Percentiles rank a stretch among this genome's conserved stretches.
Evolutionary conservation across 2,797 vertebrate genomes (phyloP).

Genomic region (Acomys russatus): DNA sequence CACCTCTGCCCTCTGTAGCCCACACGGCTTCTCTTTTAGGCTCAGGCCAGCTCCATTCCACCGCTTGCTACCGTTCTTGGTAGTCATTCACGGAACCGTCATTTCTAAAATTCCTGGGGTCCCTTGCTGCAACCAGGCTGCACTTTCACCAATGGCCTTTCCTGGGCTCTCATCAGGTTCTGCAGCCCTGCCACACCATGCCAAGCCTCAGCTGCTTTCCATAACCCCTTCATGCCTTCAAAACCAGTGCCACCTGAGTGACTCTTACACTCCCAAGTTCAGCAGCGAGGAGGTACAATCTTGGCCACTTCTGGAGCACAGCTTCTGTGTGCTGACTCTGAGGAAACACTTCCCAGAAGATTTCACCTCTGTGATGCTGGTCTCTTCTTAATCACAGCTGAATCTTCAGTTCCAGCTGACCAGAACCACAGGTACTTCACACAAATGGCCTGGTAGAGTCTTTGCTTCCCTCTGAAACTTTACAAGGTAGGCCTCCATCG

Average conservation of each 20-base stretch:
- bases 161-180: not conserved
- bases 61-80: not conserved
- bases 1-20: not conserved
- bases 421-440: not conserved
- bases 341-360: not conserved
- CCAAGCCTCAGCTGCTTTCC: not conserved
- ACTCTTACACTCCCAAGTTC: not conserved
- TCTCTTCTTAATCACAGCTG: not conserved
- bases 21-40: not conserved
- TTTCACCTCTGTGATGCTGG: not conserved
- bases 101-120: not conserved
- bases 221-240: not conserved
- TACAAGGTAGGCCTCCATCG: not conserved
- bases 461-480: not conserved
- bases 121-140: not conserved
- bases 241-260: not conserved
- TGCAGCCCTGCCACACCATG: not conserved
- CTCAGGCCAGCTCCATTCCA: not conserved
- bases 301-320: not conserved
- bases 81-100: not conserved
- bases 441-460: not conserved
- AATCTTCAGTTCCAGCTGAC: not conserved
- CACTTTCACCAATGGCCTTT: not conserved
- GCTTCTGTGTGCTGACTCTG: not conserved
- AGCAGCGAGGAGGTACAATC: not conserved